Evolutionary conservation across 2,888 invertebrate species (phyloP).

Genomic region (Rutpela maculata): DNA sequence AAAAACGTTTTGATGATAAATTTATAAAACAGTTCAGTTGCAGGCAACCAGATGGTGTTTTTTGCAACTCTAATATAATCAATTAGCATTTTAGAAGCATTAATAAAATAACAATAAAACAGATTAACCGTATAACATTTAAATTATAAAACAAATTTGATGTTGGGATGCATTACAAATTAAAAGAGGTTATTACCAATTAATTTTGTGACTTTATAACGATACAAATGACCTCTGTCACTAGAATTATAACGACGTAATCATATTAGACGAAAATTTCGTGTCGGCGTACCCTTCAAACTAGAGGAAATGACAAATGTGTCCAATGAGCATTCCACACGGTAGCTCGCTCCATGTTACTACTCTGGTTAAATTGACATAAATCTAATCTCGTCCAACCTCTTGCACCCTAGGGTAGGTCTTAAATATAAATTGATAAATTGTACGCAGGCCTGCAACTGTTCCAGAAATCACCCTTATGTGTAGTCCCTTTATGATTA

Average conservation of each 20-base stretch:
- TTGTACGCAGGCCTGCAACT: slow-evolving; percentile 14
- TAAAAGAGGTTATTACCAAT: neutral
- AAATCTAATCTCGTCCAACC: slow-evolving; percentile 33
- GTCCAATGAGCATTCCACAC: slow-evolving; percentile 7
- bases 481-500: slow-evolving; percentile 12
- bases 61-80: too few relatives aligned
- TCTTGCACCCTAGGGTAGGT: slow-evolving; percentile 24
- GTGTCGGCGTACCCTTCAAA: neutral
- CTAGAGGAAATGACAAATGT: slow-evolving; percentile 10
- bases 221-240: neutral
- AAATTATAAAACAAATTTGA: too few relatives aligned
- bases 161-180: too few relatives aligned
- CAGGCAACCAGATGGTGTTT: too few relatives aligned
- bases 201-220: neutral
- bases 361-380: slow-evolving; percentile 32
- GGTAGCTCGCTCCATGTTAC: neutral
- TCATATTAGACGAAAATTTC: neutral
- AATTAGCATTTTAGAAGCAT: too few relatives aligned
- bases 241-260: neutral
- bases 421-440: slow-evolving; percentile 40
- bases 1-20: too few relatives aligned
- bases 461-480: slow-evolving; percentile 3
- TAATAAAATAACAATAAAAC: too few relatives aligned
- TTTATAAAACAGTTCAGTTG: too few relatives aligned
- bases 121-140: too few relatives aligned